phyloP scores from a whole-genome alignment of 2,113 vertebrate genomes.

The Leucopsar rothschildi region DNA sequence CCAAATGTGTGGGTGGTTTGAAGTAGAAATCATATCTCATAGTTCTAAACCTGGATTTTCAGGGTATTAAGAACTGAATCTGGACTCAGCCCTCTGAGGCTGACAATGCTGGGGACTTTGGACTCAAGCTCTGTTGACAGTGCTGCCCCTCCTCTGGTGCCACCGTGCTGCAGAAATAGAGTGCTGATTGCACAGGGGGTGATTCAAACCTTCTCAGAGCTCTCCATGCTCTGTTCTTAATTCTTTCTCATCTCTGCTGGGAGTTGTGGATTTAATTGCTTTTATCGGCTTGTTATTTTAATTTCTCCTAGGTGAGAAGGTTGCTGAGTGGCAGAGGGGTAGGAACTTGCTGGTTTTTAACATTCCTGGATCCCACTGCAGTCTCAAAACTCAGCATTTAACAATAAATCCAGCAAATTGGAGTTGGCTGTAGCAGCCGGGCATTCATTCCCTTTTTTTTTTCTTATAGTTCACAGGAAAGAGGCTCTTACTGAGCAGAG shows the following conservation, averaged over 20 bases:
- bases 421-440: not conserved
- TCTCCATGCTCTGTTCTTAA: not conserved
- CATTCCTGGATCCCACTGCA: not conserved
- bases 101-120: not conserved
- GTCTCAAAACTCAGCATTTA: not conserved
- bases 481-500: not conserved
- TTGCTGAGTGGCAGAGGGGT: not conserved
- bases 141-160: not conserved
- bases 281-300: not conserved
- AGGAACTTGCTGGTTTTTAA: not conserved
- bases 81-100: not conserved
- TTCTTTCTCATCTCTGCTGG: not conserved
- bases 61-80: not conserved
- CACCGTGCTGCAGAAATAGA: fast-evolving
- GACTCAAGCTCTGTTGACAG: not conserved
- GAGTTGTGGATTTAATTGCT: not conserved
- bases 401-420: conserved; percentile 5
- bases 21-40: not conserved
- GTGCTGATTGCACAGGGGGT: not conserved
- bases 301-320: not conserved
- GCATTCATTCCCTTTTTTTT: not conserved
- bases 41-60: not conserved
- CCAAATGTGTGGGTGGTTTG: not conserved
- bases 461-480: not conserved
- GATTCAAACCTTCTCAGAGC: not conserved